Evolutionary conservation across 2,797 vertebrate genomes (phyloP), one percentile per base, ranked within the genome.

Genomic region (Sebastes paucispinis): DNA sequence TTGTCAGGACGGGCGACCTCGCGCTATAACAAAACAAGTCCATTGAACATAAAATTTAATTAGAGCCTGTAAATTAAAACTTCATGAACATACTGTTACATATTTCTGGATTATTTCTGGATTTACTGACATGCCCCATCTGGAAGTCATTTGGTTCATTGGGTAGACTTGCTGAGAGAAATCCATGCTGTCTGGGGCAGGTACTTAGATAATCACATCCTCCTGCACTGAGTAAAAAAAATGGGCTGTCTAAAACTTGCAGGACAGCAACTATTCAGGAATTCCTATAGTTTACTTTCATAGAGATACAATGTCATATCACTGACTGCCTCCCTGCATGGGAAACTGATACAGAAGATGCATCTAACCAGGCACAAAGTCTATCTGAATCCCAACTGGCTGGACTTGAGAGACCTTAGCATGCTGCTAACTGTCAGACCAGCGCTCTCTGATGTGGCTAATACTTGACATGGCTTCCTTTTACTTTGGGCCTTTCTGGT

Each of bases 201-300:
- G 88, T 91, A 89, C 76, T 90, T 84, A 73, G 82, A 89, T 58
- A 88, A 91, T 91, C 91, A 89, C 90, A 82, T 89, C 82, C 85
- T 79, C 43, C 47, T 67, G 60, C 50, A 22, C 69, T 10, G 24
- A 39, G 62, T 22, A 76, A 77, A 86, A 62, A 79, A 71, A 80
- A 73, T 73, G 75, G 57, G 63, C 82, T 58, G 67, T 29, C 58
- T 79, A 25, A 89, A 86, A 73, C 20, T 13, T 60, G 47, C 81
- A 75, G 43, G 13, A 63, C 66, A 55, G 64, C 64, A 50, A 43
- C 73, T 81, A 29, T 75, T 57, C 4, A 72, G 57, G 77, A 87
- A 85, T 71, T 73, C 58, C 68, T 84, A 57, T 34, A 63, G 79
- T 73, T 85, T 81, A 82, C 83, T 34, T 31, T 68, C 79, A 22